A percentile compares a stretch with the other conserved stretches of the same genome.
These are phyloP conservation scores for Athene cunicularia DNA, from an alignment of 2,113 vertebrate species.

Conservation along the genomic window DNA sequence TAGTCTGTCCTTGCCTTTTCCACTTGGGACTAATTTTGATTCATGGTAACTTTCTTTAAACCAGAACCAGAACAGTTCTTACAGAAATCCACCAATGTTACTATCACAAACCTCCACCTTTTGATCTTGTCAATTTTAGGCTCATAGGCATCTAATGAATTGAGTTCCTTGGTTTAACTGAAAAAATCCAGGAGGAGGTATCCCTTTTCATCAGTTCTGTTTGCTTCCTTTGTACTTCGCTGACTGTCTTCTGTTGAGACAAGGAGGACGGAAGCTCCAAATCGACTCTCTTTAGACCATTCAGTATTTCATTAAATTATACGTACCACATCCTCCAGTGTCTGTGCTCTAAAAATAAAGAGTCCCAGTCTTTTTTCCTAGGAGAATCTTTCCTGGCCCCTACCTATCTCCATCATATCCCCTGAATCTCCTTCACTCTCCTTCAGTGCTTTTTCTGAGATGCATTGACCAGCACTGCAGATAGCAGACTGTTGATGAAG, in stretches of 20 bases:
- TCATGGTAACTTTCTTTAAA: background rate
- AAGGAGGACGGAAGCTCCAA: background rate
- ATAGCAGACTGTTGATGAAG: background rate
- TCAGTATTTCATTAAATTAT: background rate
- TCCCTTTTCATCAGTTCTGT: background rate
- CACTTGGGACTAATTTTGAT: background rate
- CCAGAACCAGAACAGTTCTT: background rate
- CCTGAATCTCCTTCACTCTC: background rate
- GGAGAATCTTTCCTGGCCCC: background rate
- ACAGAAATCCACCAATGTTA: background rate
- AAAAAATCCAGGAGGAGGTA: background rate
- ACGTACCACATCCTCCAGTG: background rate
- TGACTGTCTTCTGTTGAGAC: background rate
- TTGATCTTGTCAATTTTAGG: background rate
- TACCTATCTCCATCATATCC: background rate
- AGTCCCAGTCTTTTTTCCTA: background rate
- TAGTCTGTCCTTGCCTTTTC: background rate
- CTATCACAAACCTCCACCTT: background rate
- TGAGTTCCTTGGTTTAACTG: background rate
- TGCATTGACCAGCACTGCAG: accelerated
- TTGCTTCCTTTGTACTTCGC: background rate
- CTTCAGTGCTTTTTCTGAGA: background rate
- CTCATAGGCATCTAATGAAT: background rate
- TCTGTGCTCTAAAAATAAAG: background rate
- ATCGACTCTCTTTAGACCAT: background rate